Evolutionary conservation across 2,797 vertebrate species (phyloP).

Genomic region (Amphiprion clarkii): DNA sequence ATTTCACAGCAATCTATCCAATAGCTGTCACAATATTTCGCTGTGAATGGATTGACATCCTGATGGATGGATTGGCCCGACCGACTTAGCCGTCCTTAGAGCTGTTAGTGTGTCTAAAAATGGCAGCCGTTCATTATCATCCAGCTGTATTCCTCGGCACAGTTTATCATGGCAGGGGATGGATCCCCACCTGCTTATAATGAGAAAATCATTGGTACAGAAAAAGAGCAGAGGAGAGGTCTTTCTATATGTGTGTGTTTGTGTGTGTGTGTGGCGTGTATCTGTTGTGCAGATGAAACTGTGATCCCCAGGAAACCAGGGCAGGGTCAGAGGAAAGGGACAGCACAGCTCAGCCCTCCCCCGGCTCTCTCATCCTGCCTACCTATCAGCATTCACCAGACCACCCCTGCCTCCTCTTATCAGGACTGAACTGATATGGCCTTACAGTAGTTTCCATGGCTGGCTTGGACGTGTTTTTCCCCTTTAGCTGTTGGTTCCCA

Average conservation of each 20-base stretch:
- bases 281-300: constrained; percentile 49
- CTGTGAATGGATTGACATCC: constrained; percentile 28
- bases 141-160: constrained; percentile 49
- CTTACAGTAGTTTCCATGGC: constrained; percentile 55
- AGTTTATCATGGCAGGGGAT: constrained; percentile 52
- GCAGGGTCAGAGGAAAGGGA: constrained; percentile 64
- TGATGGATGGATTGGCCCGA: constrained; percentile 4
- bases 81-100: neutral
- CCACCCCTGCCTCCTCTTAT: constrained; percentile 61
- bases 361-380: constrained; percentile 61
- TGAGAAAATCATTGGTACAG: constrained; percentile 66
- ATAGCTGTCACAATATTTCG: constrained; percentile 16
- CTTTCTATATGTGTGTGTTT: constrained; percentile 18
- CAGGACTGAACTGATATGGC: constrained; percentile 69
- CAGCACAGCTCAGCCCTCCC: constrained; percentile 23
- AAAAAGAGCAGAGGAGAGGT: constrained; percentile 47
- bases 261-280: constrained; percentile 13
- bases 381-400: constrained; percentile 76
- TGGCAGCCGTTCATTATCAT: constrained; percentile 58
- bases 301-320: constrained; percentile 55
- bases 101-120: constrained; percentile 51
- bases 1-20: constrained; percentile 13
- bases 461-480: constrained; percentile 26
- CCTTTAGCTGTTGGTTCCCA: constrained; percentile 32
- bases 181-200: constrained; percentile 57